Conservation (phyloP, 1,140 invertebrate genomes). For the Triops longicaudatus region DNA sequence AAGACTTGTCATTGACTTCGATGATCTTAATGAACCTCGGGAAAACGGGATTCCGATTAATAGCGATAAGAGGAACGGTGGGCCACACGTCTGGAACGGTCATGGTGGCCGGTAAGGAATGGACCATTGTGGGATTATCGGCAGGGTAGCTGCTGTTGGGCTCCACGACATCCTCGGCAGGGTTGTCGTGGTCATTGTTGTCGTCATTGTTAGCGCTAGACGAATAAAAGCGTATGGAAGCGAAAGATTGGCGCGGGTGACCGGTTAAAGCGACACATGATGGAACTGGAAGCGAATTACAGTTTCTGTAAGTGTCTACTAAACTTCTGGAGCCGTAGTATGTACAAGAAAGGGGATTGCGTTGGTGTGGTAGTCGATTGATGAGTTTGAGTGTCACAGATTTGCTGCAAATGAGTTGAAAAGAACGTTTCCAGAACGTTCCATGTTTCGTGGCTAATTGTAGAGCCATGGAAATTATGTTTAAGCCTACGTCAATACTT, state of each 20-base stretch:
- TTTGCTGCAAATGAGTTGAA: background rate
- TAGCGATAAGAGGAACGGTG: conserved; percentile 86
- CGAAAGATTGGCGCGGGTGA: background rate
- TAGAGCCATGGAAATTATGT: background rate
- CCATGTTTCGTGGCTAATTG: background rate
- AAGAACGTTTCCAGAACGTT: background rate
- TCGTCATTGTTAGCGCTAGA: background rate
- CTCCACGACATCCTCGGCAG: background rate
- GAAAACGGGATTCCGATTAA: conserved; percentile 91
- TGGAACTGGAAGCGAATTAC: background rate
- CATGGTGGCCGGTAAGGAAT: conserved; percentile 65
- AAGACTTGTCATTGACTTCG: conserved; percentile 76
- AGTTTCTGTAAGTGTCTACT: background rate
- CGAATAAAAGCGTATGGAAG: background rate
- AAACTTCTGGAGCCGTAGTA: background rate
- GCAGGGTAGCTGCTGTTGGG: background rate
- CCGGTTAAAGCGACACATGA: background rate
- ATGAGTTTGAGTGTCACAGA: background rate
- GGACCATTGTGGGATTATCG: conserved; percentile 17
- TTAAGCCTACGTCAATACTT: too few relatives aligned
- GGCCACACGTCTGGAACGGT: conserved; percentile 96
- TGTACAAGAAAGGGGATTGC: background rate
- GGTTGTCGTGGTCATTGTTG: background rate
- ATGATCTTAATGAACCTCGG: conserved; percentile 97
- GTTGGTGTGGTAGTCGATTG: background rate